Evolutionary conservation across 2,888 invertebrate species (phyloP), one percentile per base, ranked within the genome.

Genomic region (Orthosia gothica): DNA sequence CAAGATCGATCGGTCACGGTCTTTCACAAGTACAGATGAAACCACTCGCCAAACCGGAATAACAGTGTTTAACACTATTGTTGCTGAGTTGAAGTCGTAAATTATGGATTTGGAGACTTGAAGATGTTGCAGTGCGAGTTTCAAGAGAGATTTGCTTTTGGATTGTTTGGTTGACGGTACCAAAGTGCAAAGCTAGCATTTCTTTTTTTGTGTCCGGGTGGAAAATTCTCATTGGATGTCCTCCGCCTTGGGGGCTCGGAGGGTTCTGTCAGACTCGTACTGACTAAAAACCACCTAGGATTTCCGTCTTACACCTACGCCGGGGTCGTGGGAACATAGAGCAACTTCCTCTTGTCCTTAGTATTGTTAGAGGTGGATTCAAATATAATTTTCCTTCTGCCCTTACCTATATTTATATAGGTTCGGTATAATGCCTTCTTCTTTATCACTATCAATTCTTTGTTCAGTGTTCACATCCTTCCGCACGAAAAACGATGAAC

Each of bases 1-100:
- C 86, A 73, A 87, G 88, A 88, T 88, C 86, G 87, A 87, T 89
- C 89, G 93, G 93, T 92, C 93, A 93, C 79, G 93, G 92, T 90
- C 92, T 89, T 89, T 87, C 88, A 87, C 77, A 85, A 88, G 86
- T 83, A 83, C 72, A 47, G 84, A 63, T 59, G 72, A 76, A 85
- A 81, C 70, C 79, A 89, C 87, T 85, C 54, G 75, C 13, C 45
- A 5, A 59, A 81, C 81, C 77, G 81, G 86, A 79, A 71, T 79
- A 26, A 59, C 66, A 61, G 20, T 68, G 15, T 45, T 80, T 62
- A 20, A 50, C 26, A 55, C 18, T 54, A 52, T 66, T 74, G 63
- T 61, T 70, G 66, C 52, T 61, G 9, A 58, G 59, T 57, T 20
- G 12, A 18, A 18, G 49, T 80, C 58, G 15, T 69, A 62, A 69